Percentiles rank a stretch among this genome's conserved stretches.
These are phyloP conservation scores for Neosilurus hyrtlii DNA, from an alignment of 2,797 vertebrate species.

Conservation along the genomic window DNA sequence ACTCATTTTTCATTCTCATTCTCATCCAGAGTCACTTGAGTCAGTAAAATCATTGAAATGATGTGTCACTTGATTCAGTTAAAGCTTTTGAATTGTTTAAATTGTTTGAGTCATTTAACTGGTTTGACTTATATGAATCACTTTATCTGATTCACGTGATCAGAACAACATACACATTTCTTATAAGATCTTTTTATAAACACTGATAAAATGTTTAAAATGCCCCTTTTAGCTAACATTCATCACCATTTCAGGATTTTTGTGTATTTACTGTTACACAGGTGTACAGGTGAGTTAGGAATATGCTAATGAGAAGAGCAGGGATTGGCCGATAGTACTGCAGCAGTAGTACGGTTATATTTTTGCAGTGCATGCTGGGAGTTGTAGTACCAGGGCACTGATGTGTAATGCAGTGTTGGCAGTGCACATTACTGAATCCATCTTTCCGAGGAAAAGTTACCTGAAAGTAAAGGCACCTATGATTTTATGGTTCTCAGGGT, in stretches of 20 bases:
- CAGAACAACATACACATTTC: not conserved
- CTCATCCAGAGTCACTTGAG: no score
- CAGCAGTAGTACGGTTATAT: no score
- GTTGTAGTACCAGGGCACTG: not conserved
- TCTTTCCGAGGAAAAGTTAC: not conserved
- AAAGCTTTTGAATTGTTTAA: not conserved
- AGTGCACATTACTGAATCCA: not conserved
- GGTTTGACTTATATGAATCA: not conserved
- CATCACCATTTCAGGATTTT: not conserved
- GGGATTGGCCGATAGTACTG: not conserved
- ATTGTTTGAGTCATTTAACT: not conserved
- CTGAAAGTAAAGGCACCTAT: not conserved
- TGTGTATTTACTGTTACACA: not conserved
- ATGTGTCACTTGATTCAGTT: not conserved
- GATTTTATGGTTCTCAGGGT: no score
- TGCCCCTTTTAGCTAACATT: not conserved
- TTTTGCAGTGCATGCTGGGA: conserved; percentile 8
- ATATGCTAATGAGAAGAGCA: not conserved
- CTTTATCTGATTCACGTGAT: not conserved
- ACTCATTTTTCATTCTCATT: no score
- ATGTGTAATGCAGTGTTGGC: not conserved
- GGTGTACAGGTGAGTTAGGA: not conserved
- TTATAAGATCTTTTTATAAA: not conserved
- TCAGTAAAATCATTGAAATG: no score
- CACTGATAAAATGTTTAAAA: not conserved